Conservation (phyloP, 53 echinoderm and acorn worm species). For the Hippasteria phrygiana region DNA sequence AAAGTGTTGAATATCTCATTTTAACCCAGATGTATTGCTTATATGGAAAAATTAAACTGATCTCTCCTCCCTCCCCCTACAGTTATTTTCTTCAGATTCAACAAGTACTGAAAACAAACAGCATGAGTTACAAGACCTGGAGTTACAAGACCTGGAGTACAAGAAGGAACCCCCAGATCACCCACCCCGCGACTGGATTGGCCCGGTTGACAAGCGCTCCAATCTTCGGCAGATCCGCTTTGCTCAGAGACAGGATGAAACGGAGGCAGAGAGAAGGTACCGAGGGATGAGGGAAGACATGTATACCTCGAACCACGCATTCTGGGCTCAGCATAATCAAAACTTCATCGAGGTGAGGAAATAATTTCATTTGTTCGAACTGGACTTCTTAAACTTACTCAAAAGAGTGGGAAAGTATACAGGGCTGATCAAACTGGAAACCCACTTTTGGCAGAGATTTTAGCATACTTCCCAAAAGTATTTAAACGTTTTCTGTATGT, state of each 20-base stretch:
- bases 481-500: too few relatives aligned
- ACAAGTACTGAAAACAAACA: background rate
- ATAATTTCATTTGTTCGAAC: background rate
- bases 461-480: too few relatives aligned
- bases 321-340: slow-evolving; percentile 92
- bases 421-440: too few relatives aligned
- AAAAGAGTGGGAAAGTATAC: too few relatives aligned
- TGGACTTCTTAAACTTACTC: too few relatives aligned
- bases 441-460: too few relatives aligned
- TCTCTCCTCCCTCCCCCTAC: too few relatives aligned
- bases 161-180: slow-evolving; percentile 58
- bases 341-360: slow-evolving; percentile 85
- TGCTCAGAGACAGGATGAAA: slow-evolving; percentile 78
- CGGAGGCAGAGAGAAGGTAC: slow-evolving; percentile 72
- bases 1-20: too few relatives aligned
- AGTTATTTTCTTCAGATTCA: background rate
- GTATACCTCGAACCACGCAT: slow-evolving; percentile 85
- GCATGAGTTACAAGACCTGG: background rate
- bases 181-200: slow-evolving; percentile 87
- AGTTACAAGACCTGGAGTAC: background rate
- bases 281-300: slow-evolving; percentile 75
- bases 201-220: slow-evolving; percentile 88
- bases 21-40: too few relatives aligned
- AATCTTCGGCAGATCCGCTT: slow-evolving; percentile 79
- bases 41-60: too few relatives aligned